Percentiles rank a stretch among this genome's conserved stretches.
These are phyloP conservation scores for Scolopax bukidnonensis DNA, from an alignment of 2,797 vertebrate genomes.

Conservation along the genomic window DNA sequence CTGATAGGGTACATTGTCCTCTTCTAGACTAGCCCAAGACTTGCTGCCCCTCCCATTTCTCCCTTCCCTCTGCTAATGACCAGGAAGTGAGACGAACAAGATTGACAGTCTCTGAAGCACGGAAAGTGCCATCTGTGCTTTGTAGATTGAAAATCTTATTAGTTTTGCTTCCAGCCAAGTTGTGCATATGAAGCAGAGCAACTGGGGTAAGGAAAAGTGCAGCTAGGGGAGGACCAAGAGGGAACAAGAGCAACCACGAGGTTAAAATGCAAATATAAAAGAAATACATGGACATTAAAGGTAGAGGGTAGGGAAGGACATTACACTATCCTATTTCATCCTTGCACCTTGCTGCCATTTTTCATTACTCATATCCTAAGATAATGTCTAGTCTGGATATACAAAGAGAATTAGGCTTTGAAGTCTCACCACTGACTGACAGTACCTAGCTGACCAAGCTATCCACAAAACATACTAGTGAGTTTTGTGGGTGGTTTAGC, in stretches of 20 bases:
- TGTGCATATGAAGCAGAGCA: neutral
- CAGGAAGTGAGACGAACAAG: constrained; percentile 62
- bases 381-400: neutral
- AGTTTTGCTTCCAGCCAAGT: constrained; percentile 45
- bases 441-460: neutral
- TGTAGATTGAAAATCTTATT: constrained; percentile 69
- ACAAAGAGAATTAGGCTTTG: neutral
- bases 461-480: neutral
- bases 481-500: neutral
- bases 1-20: neutral
- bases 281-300: neutral
- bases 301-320: neutral
- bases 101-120: constrained; percentile 59
- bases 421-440: neutral
- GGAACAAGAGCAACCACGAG: neutral
- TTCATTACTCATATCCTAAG: neutral
- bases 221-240: neutral
- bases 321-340: neutral
- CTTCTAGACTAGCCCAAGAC: neutral
- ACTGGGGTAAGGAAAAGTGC: neutral
- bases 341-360: neutral
- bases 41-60: neutral
- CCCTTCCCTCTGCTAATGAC: constrained; percentile 35
- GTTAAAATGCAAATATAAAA: constrained; percentile 6
- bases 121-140: constrained; percentile 37